Conservation (phyloP, 2,113 vertebrate species). For the Cyanistes caeruleus region DNA sequence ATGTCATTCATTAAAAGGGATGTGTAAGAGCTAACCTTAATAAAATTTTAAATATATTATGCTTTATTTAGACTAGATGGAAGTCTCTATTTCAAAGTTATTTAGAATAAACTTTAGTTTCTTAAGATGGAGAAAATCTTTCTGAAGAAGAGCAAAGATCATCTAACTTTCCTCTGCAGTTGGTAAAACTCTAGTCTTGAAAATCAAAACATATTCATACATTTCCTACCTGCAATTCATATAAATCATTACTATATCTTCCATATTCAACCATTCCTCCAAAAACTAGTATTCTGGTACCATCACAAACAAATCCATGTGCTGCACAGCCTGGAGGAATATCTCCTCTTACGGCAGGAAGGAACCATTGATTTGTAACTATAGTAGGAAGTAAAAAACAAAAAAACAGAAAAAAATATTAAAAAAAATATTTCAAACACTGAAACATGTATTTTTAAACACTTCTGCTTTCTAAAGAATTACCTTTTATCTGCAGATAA, state of each 20-base stretch:
- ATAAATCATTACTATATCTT: conserved; percentile 93
- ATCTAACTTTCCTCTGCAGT: neutral
- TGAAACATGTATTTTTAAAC: neutral
- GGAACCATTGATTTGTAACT: conserved; percentile 97
- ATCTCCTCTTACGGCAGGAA: conserved; percentile 96
- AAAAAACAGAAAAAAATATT: neutral
- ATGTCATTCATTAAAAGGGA: neutral
- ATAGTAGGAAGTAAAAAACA: neutral
- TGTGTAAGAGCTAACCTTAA: neutral
- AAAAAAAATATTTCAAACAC: neutral
- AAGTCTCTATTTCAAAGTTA: neutral
- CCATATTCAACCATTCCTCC: conserved; percentile 99
- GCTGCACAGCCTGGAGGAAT: conserved; percentile 97
- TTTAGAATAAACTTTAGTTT: neutral
- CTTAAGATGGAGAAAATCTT: neutral
- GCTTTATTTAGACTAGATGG: neutral
- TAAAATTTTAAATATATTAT: neutral
- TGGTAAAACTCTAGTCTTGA: neutral
- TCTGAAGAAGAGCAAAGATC: neutral
- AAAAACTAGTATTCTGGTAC: conserved; percentile 92
- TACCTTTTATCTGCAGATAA: neutral
- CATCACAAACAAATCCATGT: conserved; percentile 95
- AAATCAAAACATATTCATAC: neutral
- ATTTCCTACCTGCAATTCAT: conserved; percentile 91
- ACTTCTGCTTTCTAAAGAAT: neutral